These are phyloP conservation scores for Regulus satrapa DNA, from an alignment of 2,113 vertebrate genomes.

Conservation along the genomic window DNA sequence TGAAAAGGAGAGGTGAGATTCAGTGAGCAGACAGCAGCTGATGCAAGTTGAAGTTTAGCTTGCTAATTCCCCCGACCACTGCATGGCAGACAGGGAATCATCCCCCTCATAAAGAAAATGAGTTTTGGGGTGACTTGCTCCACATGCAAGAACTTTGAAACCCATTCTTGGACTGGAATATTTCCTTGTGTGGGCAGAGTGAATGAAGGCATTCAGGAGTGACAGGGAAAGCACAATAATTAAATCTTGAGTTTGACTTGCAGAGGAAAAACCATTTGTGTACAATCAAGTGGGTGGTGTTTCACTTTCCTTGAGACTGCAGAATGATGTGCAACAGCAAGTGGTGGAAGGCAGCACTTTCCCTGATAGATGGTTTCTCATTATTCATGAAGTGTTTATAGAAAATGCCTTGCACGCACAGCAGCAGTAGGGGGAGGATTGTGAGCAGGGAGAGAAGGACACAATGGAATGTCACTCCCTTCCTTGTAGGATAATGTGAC, in stretches of 20 bases:
- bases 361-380: not conserved
- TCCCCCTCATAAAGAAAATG: not conserved
- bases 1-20: not conserved
- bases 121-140: not conserved
- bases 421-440: not conserved
- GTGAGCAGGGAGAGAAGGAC: not conserved
- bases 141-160: not conserved
- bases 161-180: not conserved
- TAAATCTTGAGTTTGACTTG: not conserved
- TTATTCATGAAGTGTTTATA: not conserved
- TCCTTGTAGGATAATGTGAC: slow-evolving; percentile 35
- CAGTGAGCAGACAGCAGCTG: not conserved
- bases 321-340: not conserved
- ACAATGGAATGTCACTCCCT: not conserved
- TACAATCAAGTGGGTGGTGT: not conserved
- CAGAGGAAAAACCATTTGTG: not conserved
- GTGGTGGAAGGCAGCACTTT: not conserved
- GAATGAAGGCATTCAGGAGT: not conserved
- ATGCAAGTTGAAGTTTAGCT: not conserved
- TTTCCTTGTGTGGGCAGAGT: not conserved
- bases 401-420: not conserved
- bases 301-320: not conserved
- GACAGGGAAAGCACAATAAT: not conserved
- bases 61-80: not conserved
- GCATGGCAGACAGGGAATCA: not conserved